phyloP scores from a whole-genome alignment of 2,113 vertebrate genomes.

The Ophthalmolycus amberensis region DNA sequence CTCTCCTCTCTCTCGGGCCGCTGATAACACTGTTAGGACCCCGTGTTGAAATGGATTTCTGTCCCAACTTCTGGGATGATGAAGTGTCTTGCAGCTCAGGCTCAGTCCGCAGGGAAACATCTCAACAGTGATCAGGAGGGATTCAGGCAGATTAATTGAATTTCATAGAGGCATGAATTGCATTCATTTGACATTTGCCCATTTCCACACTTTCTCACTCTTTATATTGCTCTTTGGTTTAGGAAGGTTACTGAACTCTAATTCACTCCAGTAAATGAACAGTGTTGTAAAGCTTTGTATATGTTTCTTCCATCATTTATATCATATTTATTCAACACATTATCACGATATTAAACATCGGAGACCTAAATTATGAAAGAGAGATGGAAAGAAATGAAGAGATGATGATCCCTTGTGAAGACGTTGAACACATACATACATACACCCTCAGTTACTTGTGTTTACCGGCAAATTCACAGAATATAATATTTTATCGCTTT shows the following conservation, averaged over 20 bases:
- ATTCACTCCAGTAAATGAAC: neutral
- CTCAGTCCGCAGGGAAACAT: conserved; percentile 35
- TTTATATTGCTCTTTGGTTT: neutral
- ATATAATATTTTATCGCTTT: neutral
- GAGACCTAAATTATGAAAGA: neutral
- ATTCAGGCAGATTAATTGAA: conserved; percentile 40
- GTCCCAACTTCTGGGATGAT: conserved; percentile 51
- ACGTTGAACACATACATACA: neutral
- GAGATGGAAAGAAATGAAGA: neutral
- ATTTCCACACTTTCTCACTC: neutral
- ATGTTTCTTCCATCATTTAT: neutral
- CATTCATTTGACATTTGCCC: conserved; percentile 28
- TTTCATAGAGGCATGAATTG: conserved; percentile 29
- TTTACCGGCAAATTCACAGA: neutral
- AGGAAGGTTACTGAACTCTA: neutral
- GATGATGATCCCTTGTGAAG: neutral
- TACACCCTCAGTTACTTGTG: neutral
- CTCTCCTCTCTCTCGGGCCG: conserved; percentile 24
- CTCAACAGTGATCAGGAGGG: neutral
- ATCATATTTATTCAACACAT: neutral
- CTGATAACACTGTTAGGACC: conserved; percentile 54
- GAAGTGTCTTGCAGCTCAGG: conserved; percentile 24
- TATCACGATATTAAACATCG: neutral
- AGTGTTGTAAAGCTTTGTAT: neutral
- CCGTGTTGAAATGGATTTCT: conserved; percentile 47